phyloP scores from a whole-genome alignment of 37 sponge, comb jelly and placozoan genomes.

The Chondrosia reniformis region DNA sequence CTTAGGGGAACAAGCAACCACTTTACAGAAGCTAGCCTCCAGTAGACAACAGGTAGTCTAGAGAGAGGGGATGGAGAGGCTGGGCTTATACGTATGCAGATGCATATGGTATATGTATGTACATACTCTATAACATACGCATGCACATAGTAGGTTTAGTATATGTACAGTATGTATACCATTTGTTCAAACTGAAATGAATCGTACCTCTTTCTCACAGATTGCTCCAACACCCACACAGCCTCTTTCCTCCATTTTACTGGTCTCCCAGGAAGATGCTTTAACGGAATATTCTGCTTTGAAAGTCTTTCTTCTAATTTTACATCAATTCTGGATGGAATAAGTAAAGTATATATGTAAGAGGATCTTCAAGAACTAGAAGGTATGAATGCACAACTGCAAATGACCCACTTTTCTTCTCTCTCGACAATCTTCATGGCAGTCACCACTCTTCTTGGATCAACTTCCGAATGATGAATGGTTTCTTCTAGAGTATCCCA shows the following conservation, averaged over 20 bases:
- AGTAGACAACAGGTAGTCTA: too few species aligned
- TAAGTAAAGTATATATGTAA: neutral
- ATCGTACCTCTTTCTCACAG: constrained; percentile 62
- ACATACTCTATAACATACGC: neutral
- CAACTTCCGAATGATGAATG: constrained; percentile 8
- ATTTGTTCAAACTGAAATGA: constrained; percentile 2
- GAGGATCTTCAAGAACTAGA: too few species aligned
- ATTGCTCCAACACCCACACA: constrained; percentile 57
- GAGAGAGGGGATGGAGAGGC: too few species aligned
- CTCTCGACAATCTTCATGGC: constrained; percentile 83
- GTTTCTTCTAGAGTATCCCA: constrained; percentile 46
- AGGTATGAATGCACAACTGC: too few species aligned
- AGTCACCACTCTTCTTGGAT: constrained; percentile 72
- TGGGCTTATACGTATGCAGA: neutral
- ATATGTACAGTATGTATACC: neutral
- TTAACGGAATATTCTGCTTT: constrained; percentile 41
- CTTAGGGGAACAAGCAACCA: too few species aligned
- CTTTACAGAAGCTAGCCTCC: too few species aligned
- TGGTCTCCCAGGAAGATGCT: constrained; percentile 63
- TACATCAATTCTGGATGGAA: constrained; percentile 21
- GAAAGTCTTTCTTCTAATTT: constrained; percentile 29
- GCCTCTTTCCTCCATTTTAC: constrained; percentile 75
- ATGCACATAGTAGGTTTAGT: neutral
- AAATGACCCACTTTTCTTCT: constrained; percentile 67
- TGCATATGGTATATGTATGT: neutral